Evolutionary conservation across 1,140 invertebrate species (phyloP).

Genomic region (Drosophila mayri): DNA sequence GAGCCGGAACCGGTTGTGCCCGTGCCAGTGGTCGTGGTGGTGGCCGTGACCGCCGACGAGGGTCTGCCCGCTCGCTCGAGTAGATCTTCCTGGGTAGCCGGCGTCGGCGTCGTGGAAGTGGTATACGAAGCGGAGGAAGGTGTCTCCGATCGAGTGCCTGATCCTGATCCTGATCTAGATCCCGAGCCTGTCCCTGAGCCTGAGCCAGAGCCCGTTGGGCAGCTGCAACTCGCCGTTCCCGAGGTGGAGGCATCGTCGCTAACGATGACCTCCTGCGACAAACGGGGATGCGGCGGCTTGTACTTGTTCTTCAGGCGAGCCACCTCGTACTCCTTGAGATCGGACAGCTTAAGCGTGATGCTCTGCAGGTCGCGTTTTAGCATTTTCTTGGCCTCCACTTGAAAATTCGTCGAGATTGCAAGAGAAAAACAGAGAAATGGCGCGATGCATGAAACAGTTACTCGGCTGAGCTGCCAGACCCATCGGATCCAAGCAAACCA

Average conservation of each 20-base stretch:
- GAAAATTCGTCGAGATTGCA: not conserved
- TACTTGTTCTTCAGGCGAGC: constrained; percentile 48
- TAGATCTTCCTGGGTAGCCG: constrained; percentile 43
- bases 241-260: constrained; percentile 47
- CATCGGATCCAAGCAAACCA: no score
- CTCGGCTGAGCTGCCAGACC: not conserved
- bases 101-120: constrained; percentile 53
- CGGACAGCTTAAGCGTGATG: constrained; percentile 53
- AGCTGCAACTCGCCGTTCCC: constrained; percentile 31
- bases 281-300: constrained; percentile 6
- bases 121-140: constrained; percentile 38
- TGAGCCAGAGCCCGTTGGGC: not conserved
- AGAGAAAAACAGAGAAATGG: no score
- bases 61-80: constrained; percentile 4
- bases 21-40: constrained; percentile 40
- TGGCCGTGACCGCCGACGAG: constrained; percentile 27
- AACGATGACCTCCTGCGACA: constrained; percentile 25
- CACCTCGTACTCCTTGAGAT: constrained; percentile 62
- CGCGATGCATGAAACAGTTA: constrained; percentile 7
- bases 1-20: constrained; percentile 53
- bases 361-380: constrained; percentile 59
- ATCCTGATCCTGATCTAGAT: not conserved
- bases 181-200: constrained; percentile 16
- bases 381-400: constrained; percentile 21
- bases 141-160: constrained; percentile 33